Base-by-base conservation (phyloP, 2,888 invertebrate species). In the Orthosia cruda region DNA sequence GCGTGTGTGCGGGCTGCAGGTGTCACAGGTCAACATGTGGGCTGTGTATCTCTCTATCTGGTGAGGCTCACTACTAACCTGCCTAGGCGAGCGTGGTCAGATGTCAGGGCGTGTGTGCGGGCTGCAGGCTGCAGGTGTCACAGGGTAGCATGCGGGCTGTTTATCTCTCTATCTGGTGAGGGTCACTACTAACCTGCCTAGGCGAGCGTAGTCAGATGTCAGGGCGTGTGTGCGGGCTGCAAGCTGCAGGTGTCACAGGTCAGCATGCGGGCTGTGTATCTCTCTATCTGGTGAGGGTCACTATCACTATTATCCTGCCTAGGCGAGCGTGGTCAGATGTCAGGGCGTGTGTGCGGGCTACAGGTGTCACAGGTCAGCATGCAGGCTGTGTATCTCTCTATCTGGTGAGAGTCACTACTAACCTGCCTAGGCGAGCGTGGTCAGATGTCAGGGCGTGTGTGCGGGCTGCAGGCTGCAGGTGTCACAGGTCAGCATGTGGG, bases 271-370 rank as follows among this genome's bases (percentile, higher is more conserved):
- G 64, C 40, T 40, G 40, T 40, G 40, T 40, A 40, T 40, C 40
- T 40, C 40, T 40, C 40, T 40, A 40, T 40, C 7, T 40, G 9
- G 40, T 40, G 40, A 40, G 40, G 40, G 40, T 40, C 40, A 40
- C 40, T 40, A 40, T 40, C 40, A 40, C 40, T 40, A 40, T 9
- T 40, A 40, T 9, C 62, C 77, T 47, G 83, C 85, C 49, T 40
- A 40, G 40, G 40, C 40, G 40, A 40, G 40, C 40, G 40, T 40
- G 40, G 9, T 40, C 40, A 54, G 74, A 83, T 67, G 91, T 91
- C 57, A 92, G 15, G 94, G 89, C 4, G 70, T 45, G 16, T 94
- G 91, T 15, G 94, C 95, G 23, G 94, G 78, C 40, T 84, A 88
- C 69, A 40, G 40, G 40, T 40, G 40, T 40, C 40, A 40, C 40